Evolutionary conservation across 2,888 invertebrate genomes (phyloP).

Genomic region (Trissolcus japonicus): DNA sequence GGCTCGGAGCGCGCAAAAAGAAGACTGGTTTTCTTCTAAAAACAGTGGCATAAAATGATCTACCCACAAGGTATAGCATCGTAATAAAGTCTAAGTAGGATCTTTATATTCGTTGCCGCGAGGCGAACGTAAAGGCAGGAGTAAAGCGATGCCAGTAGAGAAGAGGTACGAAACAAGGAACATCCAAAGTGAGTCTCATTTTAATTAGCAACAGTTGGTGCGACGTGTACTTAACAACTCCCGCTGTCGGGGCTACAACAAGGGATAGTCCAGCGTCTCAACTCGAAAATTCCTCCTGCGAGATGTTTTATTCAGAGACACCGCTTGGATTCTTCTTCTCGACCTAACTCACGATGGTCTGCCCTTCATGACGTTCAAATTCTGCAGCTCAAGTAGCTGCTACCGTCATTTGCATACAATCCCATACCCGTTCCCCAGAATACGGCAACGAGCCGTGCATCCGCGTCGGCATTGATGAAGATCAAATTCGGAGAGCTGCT

Average conservation of each 20-base stretch:
- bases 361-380: conserved; percentile 65
- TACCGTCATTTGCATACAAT: conserved; percentile 76
- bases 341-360: conserved; percentile 50
- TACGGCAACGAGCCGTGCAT: conserved; percentile 22
- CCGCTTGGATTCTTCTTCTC: conserved; percentile 68
- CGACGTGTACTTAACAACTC: conserved; percentile 75
- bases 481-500: conserved; percentile 30
- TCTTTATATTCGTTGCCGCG: conserved; percentile 75
- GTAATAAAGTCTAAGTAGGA: conserved; percentile 75
- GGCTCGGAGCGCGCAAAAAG: conserved; percentile 10
- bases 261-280: conserved; percentile 60
- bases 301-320: conserved; percentile 76
- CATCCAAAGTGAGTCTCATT: conserved; percentile 72
- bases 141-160: conserved; percentile 58
- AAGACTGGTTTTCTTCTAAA: conserved; percentile 57
- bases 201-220: conserved; percentile 75
- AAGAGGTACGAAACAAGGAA: conserved; percentile 60
- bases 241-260: conserved; percentile 56
- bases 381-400: conserved; percentile 72
- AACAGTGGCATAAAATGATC: conserved; percentile 72
- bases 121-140: conserved; percentile 63
- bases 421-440: conserved; percentile 65
- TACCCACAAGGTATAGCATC: conserved; percentile 69
- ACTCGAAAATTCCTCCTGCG: conserved; percentile 70
- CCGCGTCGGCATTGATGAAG: conserved; percentile 34